Evolutionary conservation across 2,888 invertebrate genomes (phyloP).

Genomic region (Hirtodrosophila alboralis): DNA sequence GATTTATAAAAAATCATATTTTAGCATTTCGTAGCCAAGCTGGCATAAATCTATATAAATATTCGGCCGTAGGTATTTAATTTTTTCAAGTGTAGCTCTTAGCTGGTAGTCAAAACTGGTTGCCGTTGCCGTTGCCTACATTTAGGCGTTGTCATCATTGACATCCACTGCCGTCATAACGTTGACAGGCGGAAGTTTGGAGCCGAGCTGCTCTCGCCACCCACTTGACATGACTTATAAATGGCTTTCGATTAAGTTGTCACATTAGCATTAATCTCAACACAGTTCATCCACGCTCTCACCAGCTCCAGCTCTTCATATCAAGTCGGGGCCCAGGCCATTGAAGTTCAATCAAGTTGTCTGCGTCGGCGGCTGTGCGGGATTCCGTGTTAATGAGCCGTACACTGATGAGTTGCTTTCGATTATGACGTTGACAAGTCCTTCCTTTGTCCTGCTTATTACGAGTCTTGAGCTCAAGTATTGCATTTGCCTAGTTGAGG

Average conservation of each 20-base stretch:
- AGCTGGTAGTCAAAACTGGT: background rate
- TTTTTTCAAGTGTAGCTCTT: no score
- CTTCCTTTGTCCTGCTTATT: constrained; percentile 1
- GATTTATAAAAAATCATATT: no score
- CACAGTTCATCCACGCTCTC: constrained; percentile 14
- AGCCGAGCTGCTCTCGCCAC: constrained; percentile 1
- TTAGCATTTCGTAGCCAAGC: no score
- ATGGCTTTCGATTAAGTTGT: constrained; percentile 79
- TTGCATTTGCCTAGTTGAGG: constrained; percentile 27
- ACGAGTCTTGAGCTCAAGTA: background rate
- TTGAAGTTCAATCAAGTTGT: constrained; percentile 72
- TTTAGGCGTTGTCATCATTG: constrained; percentile 61
- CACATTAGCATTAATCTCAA: constrained; percentile 77
- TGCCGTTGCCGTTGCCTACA: constrained; percentile 37
- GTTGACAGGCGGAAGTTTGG: constrained; percentile 22
- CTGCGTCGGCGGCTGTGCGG: constrained; percentile 30
- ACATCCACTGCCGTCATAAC: constrained; percentile 47
- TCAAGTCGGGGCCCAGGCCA: constrained; percentile 29
- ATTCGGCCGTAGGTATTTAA: no score
- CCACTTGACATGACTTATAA: constrained; percentile 77
- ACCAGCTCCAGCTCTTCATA: background rate
- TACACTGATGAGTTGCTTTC: constrained; percentile 53
- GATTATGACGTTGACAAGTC: constrained; percentile 45
- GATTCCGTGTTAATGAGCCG: constrained; percentile 66
- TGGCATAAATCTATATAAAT: no score